Percentiles rank a stretch among this genome's conserved stretches.
phyloP scores from a whole-genome alignment of 2,797 vertebrate species.

The Sebastes nivosus region DNA sequence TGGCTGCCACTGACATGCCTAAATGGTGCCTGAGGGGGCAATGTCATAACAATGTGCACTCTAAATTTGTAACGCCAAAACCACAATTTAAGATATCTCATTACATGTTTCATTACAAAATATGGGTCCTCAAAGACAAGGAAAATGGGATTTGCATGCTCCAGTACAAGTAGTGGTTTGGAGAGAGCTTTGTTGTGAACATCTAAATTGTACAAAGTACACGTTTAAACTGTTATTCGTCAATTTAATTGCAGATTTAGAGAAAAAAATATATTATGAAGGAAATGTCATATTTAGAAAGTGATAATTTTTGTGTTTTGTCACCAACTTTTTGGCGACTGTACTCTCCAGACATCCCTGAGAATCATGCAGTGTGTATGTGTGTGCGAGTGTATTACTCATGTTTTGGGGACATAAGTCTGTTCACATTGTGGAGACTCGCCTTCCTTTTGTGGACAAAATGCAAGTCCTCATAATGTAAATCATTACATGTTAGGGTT shows the following conservation, averaged over 20 bases:
- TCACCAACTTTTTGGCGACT: neutral
- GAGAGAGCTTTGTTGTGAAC: neutral
- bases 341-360: neutral
- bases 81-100: neutral
- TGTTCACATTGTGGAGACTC: no score
- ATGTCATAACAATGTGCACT: slow-evolving; percentile 31
- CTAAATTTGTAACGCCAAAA: slow-evolving; percentile 1
- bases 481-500: no score
- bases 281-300: neutral
- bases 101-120: slow-evolving; percentile 16
- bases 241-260: neutral
- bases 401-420: no score
- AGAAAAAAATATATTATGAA: neutral
- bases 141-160: neutral
- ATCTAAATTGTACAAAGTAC: neutral
- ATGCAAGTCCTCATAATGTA: no score
- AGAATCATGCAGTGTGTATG: neutral
- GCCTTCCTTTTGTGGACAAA: no score
- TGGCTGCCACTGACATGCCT: slow-evolving; percentile 33
- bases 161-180: neutral
- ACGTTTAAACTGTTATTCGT: neutral
- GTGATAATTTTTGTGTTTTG: neutral
- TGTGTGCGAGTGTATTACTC: neutral
- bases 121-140: neutral
- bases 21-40: slow-evolving; percentile 39